Evolutionary conservation across 2,113 vertebrate species (phyloP), one percentile per base, ranked within the genome.

Genomic region (Setophaga coronata): DNA sequence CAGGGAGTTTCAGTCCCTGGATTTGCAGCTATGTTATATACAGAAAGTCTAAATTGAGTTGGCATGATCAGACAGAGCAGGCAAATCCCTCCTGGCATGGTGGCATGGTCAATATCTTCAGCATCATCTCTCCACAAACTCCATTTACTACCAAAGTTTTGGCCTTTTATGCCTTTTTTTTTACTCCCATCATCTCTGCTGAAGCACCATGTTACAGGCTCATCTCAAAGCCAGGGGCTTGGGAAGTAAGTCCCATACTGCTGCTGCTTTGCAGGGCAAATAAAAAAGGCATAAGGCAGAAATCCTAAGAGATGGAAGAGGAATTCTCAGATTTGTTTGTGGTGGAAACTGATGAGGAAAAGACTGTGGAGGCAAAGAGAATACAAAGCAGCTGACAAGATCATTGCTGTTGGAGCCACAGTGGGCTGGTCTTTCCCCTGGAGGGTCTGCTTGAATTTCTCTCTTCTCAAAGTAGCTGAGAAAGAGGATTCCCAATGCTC

Each of bases 21-120:
- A 54, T 79, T 89, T 67, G 53, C 54, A 64, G 10, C 12, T 21
- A 21, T 0, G 0, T 26, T 53, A 25, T 10, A 38, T 17, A 47
- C 15, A 91, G 34, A 56, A 94, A 77, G 5, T 21, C 50, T 50
- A 53, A 90, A 76, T 8, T 48, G 23, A 57, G 28, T 54, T 79
- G 66, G 9, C 40, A 21, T 13, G 31, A 62, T 38, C 29, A 92
- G 38, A 26, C 23, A 78, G 64, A 89, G 38, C 3, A 38, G 28
- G 7, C 6, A 82, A 87, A 82, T 53, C 23, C 12, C 73, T 61
- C 21, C 47, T 31, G 67, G 26, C 21, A n/a, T 36, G 19, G 24
- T n/a, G 71, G 26, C 24, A 34, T 42, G 23, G 24, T 57, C 1
- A 3, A 7, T 38, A 61, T 57, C 61, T 87, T 84, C 26, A 85